Evolutionary conservation across 1,140 invertebrate species (phyloP).

Genomic region (Oscheius sp.): DNA sequence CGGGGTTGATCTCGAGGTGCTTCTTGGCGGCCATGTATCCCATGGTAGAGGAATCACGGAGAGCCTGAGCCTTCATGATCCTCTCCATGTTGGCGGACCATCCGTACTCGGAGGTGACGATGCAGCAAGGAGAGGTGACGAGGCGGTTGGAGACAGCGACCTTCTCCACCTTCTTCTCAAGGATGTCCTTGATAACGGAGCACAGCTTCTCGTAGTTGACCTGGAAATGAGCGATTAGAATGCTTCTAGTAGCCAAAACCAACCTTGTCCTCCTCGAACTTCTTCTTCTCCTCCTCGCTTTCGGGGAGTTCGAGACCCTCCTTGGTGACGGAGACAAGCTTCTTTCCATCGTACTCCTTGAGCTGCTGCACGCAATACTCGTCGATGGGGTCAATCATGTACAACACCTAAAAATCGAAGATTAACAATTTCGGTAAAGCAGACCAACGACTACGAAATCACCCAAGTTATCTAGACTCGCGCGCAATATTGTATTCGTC

Average conservation of each 20-base stretch:
- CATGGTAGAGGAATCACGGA: conserved; percentile 87
- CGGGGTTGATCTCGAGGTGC: conserved; percentile 94
- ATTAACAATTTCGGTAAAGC: neutral
- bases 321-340: conserved; percentile 91
- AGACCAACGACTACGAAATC: neutral
- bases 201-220: conserved; percentile 79
- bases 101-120: conserved; percentile 97
- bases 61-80: conserved; percentile 85
- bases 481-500: too few relatives aligned
- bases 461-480: too few relatives aligned
- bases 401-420: conserved; percentile 66
- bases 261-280: conserved; percentile 86
- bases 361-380: conserved; percentile 97
- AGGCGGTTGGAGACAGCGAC: conserved; percentile 83
- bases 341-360: conserved; percentile 93
- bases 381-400: conserved; percentile 98
- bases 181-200: conserved; percentile 95
- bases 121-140: conserved; percentile 94
- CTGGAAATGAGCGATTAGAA: neutral
- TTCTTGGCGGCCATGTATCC: conserved; percentile 93
- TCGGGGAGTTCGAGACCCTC: conserved; percentile 94
- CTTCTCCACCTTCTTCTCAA: conserved; percentile 97
- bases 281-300: conserved; percentile 93
- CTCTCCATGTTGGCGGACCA: conserved; percentile 99
- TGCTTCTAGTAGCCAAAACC: neutral